Conservation (phyloP, 2,888 invertebrate species). For the Eupelmus urozonus region DNA sequence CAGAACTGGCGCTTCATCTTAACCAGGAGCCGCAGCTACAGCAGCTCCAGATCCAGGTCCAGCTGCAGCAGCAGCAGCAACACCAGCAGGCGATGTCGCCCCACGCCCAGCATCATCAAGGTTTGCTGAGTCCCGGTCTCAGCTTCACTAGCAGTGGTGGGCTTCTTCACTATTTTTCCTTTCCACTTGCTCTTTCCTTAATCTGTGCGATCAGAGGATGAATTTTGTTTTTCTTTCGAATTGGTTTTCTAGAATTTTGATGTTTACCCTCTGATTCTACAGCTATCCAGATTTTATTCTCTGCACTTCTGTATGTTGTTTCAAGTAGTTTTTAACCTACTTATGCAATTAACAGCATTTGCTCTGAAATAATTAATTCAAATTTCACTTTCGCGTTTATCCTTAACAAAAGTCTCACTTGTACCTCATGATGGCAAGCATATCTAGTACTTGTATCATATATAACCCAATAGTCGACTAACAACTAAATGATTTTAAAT, state of each 20-base stretch:
- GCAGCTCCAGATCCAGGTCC: constrained; percentile 84
- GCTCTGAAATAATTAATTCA: not conserved
- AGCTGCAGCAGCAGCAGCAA: constrained; percentile 82
- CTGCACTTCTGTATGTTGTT: too few relatives aligned
- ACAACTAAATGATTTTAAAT: not conserved
- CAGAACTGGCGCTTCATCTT: constrained; percentile 81
- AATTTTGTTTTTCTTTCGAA: not conserved
- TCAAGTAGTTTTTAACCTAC: too few relatives aligned
- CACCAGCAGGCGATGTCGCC: constrained; percentile 74
- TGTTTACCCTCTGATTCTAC: too few relatives aligned
- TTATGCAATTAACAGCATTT: too few relatives aligned
- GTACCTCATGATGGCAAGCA: too few relatives aligned
- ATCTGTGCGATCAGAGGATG: not conserved
- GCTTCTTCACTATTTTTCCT: constrained; percentile 55
- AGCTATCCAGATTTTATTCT: too few relatives aligned
- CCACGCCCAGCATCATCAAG: constrained; percentile 73
- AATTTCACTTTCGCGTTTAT: too few relatives aligned
- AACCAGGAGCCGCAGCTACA: constrained; percentile 83
- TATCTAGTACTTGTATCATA: not conserved
- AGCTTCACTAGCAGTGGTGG: constrained; percentile 82
- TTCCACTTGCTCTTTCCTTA: not conserved
- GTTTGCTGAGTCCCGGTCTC: constrained; percentile 79
- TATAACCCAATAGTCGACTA: not conserved
- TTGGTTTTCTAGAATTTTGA: too few relatives aligned
- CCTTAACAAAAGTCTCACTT: too few relatives aligned